phyloP scores from a whole-genome alignment of 92 coral and sea anemone genomes.

The Isaurus tuberculatus region DNA sequence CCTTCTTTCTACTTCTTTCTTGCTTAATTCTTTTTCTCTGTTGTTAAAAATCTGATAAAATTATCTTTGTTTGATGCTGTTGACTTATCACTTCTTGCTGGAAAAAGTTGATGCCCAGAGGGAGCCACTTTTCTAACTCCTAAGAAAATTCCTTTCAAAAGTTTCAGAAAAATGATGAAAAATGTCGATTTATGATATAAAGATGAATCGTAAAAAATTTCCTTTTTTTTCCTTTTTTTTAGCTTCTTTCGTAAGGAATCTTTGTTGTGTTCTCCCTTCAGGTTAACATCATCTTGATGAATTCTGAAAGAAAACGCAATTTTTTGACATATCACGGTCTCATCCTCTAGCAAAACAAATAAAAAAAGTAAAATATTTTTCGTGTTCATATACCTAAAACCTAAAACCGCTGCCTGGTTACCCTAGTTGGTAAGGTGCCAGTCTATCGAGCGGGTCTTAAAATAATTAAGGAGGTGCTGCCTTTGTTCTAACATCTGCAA shows the following conservation, averaged over 20 bases:
- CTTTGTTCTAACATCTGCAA: too few species aligned
- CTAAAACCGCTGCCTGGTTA: too few species aligned
- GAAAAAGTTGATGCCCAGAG: too few species aligned
- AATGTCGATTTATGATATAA: neutral
- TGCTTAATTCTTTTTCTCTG: too few species aligned
- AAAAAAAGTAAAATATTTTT: neutral
- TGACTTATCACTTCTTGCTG: too few species aligned
- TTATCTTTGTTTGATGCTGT: too few species aligned
- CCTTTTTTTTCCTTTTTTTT: neutral
- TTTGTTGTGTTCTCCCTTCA: neutral
- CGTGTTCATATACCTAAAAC: neutral
- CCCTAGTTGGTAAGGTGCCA: too few species aligned
- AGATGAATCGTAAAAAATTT: neutral
- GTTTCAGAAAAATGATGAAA: neutral
- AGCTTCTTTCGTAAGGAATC: too few species aligned
- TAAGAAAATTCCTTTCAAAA: neutral
- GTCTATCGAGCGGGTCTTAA: too few species aligned
- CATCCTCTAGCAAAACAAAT: neutral
- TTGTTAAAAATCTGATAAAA: neutral
- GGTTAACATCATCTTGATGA: constrained; percentile 40
- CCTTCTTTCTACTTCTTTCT: too few species aligned
- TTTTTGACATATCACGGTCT: neutral
- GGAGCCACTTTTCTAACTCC: too few species aligned
- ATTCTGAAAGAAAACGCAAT: constrained; percentile 31
- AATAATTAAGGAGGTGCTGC: too few species aligned